Conservation (phyloP, 2,797 vertebrate species). For the Prionace glauca region DNA sequence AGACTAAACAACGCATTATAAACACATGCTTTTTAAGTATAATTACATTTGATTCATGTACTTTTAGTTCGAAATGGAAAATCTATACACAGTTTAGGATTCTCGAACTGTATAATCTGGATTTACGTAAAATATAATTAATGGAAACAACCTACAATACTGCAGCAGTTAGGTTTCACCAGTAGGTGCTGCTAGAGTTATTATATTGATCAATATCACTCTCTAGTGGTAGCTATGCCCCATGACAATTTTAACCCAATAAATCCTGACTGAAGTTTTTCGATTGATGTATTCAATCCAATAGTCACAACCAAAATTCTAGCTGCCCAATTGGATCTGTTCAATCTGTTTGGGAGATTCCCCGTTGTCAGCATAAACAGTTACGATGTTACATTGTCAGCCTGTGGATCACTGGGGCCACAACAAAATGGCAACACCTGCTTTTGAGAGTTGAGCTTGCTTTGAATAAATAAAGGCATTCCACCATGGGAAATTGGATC, state of each 20-base stretch:
- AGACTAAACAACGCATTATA: not conserved
- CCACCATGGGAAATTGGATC: slow-evolving; percentile 34
- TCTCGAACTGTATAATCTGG: not conserved
- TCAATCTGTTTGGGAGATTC: slow-evolving; percentile 12
- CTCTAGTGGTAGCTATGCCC: not conserved
- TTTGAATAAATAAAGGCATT: slow-evolving; percentile 35
- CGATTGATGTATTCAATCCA: slow-evolving; percentile 13
- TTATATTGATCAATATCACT: slow-evolving; percentile 29
- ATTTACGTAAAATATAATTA: not conserved
- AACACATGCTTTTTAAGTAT: not conserved
- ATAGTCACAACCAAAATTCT: slow-evolving; percentile 13
- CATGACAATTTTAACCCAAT: slow-evolving; percentile 22
- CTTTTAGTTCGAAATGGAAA: not conserved
- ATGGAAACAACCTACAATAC: not conserved
- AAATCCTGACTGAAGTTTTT: slow-evolving; percentile 11
- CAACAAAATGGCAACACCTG: slow-evolving; percentile 37
- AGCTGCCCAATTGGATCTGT: not conserved
- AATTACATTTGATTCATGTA: not conserved
- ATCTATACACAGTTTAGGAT: not conserved
- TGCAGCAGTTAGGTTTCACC: slow-evolving; percentile 1
- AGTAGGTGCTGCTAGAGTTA: slow-evolving; percentile 37
- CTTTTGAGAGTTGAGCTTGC: slow-evolving; percentile 34
- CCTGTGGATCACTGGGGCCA: slow-evolving; percentile 7
- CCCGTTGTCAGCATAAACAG: slow-evolving; percentile 29
- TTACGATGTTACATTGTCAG: slow-evolving; percentile 34